Percentiles rank a stretch among this genome's conserved stretches.
These are phyloP conservation scores for Istiophorus platypterus DNA, from an alignment of 2,113 vertebrate genomes.

Conservation along the genomic window DNA sequence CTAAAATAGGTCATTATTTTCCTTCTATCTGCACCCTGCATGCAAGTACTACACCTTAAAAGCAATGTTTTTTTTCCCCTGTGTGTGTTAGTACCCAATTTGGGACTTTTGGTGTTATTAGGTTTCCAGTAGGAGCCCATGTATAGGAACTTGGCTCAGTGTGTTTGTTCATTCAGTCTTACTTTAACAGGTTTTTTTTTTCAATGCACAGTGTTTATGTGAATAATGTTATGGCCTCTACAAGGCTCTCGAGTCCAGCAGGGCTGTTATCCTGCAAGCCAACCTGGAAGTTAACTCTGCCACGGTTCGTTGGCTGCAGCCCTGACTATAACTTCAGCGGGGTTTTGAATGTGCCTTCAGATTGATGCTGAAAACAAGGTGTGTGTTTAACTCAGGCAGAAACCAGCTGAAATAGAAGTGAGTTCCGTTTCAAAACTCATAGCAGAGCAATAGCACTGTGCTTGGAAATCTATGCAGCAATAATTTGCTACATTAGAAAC, in stretches of 20 bases:
- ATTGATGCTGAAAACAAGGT: constrained; percentile 46
- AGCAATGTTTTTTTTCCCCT: constrained; percentile 8
- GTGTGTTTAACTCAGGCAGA: constrained; percentile 35
- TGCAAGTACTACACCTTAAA: neutral
- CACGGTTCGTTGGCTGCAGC: constrained; percentile 53
- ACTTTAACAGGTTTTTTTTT: constrained; percentile 44
- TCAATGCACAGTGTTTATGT: constrained; percentile 53
- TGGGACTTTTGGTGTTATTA: constrained; percentile 2
- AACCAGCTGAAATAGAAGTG: constrained; percentile 1
- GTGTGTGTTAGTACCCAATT: neutral
- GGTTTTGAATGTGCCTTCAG: constrained; percentile 43
- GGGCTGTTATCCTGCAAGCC: constrained; percentile 47
- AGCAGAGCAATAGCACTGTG: neutral
- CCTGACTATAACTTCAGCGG: constrained; percentile 21
- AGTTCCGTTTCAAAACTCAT: constrained; percentile 5
- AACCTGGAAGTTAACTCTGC: constrained; percentile 70
- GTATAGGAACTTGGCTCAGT: constrained; percentile 18
- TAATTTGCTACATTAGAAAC: no score
- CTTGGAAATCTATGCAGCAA: neutral
- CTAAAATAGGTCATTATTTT: neutral
- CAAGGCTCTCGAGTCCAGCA: constrained; percentile 33
- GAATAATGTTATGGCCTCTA: constrained; percentile 47
- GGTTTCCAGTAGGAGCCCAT: constrained; percentile 4
- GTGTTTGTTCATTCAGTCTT: constrained; percentile 27
- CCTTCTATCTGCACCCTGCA: neutral